A percentile compares a stretch with the other conserved stretches of the same genome.
Conservation (phyloP, 1,140 invertebrate species). For the Paralvinella palmiformis region DNA sequence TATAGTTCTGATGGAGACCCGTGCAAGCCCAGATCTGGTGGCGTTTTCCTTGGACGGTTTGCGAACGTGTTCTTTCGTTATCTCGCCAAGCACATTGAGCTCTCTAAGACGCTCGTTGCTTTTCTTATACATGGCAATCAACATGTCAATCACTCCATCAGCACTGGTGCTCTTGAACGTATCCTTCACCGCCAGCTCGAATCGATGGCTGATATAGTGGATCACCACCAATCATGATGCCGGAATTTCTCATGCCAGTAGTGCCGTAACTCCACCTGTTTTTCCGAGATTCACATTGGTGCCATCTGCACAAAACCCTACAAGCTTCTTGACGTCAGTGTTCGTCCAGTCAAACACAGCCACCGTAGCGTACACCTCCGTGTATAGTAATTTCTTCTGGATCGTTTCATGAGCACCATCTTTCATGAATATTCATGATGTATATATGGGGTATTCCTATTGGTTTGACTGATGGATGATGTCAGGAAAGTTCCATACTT, state of each 20-base stretch:
- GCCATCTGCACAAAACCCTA: constrained; percentile 1
- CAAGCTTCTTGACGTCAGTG: not conserved
- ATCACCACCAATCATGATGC: not conserved
- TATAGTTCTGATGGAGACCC: not conserved
- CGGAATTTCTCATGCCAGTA: not conserved
- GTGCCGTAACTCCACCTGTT: constrained; percentile 6
- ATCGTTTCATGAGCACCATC: too few species aligned
- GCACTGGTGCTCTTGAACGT: not conserved
- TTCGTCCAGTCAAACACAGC: too few species aligned
- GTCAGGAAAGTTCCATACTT: too few species aligned
- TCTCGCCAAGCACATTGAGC: constrained; percentile 1
- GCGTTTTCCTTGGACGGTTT: not conserved
- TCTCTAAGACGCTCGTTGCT: constrained; percentile 4
- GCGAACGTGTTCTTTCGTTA: not conserved
- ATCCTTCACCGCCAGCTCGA: constrained; percentile 3
- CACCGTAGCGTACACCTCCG: too few species aligned
- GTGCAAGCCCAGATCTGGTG: too few species aligned
- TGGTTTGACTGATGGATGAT: too few species aligned
- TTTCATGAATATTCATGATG: too few species aligned
- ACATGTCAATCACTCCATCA: not conserved
- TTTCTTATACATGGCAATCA: not conserved
- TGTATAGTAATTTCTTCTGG: too few species aligned
- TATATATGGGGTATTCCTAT: too few species aligned
- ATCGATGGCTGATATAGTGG: constrained; percentile 1
- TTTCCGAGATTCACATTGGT: not conserved